Percentiles rank a stretch among this genome's conserved stretches.
phyloP scores from a whole-genome alignment of 2,888 invertebrate species.

The Drosophila borealis region DNA sequence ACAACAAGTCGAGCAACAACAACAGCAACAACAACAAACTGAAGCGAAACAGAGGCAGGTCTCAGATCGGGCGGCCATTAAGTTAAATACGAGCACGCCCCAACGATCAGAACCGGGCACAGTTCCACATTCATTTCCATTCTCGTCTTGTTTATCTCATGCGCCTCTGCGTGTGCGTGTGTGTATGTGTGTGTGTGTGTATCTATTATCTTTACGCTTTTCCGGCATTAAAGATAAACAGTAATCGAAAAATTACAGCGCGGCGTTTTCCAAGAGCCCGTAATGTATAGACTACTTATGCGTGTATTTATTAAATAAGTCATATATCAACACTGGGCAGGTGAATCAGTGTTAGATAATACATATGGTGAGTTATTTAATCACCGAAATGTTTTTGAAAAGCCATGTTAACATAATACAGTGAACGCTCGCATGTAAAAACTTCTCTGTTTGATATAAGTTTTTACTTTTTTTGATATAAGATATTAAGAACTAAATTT shows the following conservation, averaged over 20 bases:
- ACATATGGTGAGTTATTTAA: neutral
- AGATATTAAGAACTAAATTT: no score
- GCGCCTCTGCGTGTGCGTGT: neutral
- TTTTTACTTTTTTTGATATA: no score
- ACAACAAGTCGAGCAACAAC: constrained; percentile 26
- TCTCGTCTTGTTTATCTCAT: constrained; percentile 49
- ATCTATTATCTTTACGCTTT: constrained; percentile 67
- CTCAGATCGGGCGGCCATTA: constrained; percentile 50
- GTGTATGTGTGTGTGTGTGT: constrained; percentile 7
- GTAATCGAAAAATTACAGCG: constrained; percentile 22
- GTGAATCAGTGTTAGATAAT: constrained; percentile 19
- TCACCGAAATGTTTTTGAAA: neutral
- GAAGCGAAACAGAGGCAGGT: constrained; percentile 17
- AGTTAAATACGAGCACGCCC: constrained; percentile 71
- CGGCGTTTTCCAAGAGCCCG: constrained; percentile 4
- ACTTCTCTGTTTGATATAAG: neutral
- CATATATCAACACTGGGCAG: neutral
- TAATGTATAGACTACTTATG: neutral
- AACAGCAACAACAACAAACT: constrained; percentile 16
- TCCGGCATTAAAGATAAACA: constrained; percentile 73
- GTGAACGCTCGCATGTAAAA: neutral
- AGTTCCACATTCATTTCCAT: constrained; percentile 54
- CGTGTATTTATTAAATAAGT: constrained; percentile 5
- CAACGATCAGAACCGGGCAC: constrained; percentile 52
- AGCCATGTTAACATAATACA: neutral